These are phyloP conservation scores for Bombyx mori DNA, from an alignment of 1,140 invertebrate species.

Conservation along the genomic window ASM3026992v2 NC_085110.1:9220501-9221000, in stretches of 20 bases:
- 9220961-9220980: constrained; percentile 78
- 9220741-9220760: constrained; percentile 74
- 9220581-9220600: constrained; percentile 85
- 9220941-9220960: constrained; percentile 73
- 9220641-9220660: constrained; percentile 82
- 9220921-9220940: constrained; percentile 65
- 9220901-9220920: constrained; percentile 83
- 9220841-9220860: constrained; percentile 81
- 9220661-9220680: constrained; percentile 82
- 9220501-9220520: constrained; percentile 81
- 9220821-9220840: constrained; percentile 82
- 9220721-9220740: constrained; percentile 77
- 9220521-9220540: constrained; percentile 83
- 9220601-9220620: constrained; percentile 86
- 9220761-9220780: constrained; percentile 76
- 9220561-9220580: constrained; percentile 86
- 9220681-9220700: constrained; percentile 81
- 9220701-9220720: constrained; percentile 78
- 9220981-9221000: constrained; percentile 80
- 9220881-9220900: constrained; percentile 63
- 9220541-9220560: constrained; percentile 90
- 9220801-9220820: constrained; percentile 83
- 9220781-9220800: constrained; percentile 77
- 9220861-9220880: constrained; percentile 80
- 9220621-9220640: constrained; percentile 82